phyloP scores from a whole-genome alignment of 2,888 invertebrate species.

The Agriotes lineatus region DNA sequence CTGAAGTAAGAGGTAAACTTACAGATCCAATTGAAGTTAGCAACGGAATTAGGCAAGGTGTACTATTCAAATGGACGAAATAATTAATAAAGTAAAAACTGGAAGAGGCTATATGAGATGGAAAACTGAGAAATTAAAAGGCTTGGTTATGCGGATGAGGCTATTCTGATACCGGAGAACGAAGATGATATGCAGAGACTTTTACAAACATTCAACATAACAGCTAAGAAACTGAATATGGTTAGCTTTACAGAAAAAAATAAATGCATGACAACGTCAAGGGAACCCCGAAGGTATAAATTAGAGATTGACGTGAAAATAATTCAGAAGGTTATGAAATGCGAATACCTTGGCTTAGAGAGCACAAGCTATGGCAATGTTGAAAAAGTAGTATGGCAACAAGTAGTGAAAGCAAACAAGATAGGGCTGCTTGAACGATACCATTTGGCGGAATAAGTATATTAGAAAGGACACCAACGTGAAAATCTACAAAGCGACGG shows the following conservation, averaged over 20 bases:
- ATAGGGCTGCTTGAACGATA: not conserved
- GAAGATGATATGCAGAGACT: too few species aligned
- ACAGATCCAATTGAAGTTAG: too few species aligned
- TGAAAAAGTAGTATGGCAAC: not conserved
- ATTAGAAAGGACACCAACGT: not conserved
- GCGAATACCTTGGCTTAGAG: too few species aligned
- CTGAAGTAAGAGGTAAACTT: too few species aligned
- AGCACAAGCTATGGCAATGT: not conserved
- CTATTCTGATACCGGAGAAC: not conserved
- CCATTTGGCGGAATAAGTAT: not conserved
- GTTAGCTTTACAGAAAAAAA: not conserved
- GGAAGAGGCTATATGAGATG: too few species aligned
- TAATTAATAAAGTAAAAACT: too few species aligned
- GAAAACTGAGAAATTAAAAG: not conserved
- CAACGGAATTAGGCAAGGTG: too few species aligned
- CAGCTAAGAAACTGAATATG: not conserved
- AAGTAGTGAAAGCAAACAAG: not conserved
- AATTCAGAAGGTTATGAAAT: not conserved
- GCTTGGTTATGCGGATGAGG: not conserved
- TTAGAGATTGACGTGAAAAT: not conserved
- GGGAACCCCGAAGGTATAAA: too few species aligned
- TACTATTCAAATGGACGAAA: too few species aligned
- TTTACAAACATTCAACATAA: too few species aligned
- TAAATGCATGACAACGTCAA: not conserved
- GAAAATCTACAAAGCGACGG: not conserved